Base-by-base conservation (phyloP, 2,797 vertebrate genomes). In the Falco rusticolus region DNA sequence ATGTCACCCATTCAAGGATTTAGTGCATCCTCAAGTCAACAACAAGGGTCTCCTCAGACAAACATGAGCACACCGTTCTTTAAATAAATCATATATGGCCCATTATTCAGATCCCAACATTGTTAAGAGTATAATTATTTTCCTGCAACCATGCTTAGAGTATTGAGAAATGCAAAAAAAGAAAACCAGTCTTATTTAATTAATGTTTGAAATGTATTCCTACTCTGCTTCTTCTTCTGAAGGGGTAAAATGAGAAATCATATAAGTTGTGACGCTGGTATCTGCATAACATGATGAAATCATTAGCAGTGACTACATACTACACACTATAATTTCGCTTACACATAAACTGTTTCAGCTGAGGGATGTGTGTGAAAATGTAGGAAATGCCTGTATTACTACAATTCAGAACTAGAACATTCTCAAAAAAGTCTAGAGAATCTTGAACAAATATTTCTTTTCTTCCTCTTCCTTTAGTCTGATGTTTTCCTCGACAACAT, bases 381-480 rank as follows among this genome's bases (percentile, higher is more conserved):
- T 5, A 66, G 61, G 77, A 86, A 81, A 71, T 25, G 26, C 11
- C 11, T 41, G 41, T 14, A 66, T 89, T 59, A 66, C 29, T 56
- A 78, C 34, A 59, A 5, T 56, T 89, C 37, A 37, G 37, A 37
- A 87, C 53, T 86, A 76, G 79, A 85, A 92, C 47, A 14, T 84
- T 87, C 34, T 50, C 37, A 61, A 43, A 71, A 70, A 78, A 84
- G 53, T 86, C 91, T 86, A 85, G 84, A 72, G 72, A 96, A 91
- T 79, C 84, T 82, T 93, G 50, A 34, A 34, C 34, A 34, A 95
- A 91, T 76, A 78, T 78, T 81, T 94, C n/a, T 93, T 66, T 81
- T 93, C 61, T 63, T 79, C 61, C 19, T 84, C 90, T 90, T 88
- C 11, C 34, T 88, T 92, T 90, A 57, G 26, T 66, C 47, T 91